A percentile compares a stretch with the other conserved stretches of the same genome.
phyloP scores from a whole-genome alignment of 2,888 invertebrate species.

The Holacanthella duospinosa region DNA sequence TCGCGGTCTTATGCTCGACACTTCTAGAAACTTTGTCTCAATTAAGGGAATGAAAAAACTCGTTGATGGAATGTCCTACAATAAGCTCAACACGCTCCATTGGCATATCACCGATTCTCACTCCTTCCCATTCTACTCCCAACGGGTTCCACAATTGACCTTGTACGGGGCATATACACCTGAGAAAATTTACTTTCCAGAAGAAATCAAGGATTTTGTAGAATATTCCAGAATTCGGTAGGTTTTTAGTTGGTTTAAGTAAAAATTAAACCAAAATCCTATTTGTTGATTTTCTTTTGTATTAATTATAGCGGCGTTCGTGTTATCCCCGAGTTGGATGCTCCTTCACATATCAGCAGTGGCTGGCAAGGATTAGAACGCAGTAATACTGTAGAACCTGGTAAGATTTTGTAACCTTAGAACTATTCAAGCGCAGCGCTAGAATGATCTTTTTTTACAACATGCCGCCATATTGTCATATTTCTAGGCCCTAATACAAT shows the following conservation, averaged over 20 bases:
- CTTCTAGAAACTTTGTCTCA: conserved; percentile 73
- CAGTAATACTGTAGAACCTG: conserved; percentile 36
- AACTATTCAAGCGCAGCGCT: no score
- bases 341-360: conserved; percentile 79
- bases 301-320: conserved; percentile 60
- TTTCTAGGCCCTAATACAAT: conserved; percentile 35
- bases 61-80: conserved; percentile 78
- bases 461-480: no score
- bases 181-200: conserved; percentile 48
- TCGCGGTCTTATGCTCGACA: conserved; percentile 80
- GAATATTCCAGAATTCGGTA: conserved; percentile 42
- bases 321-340: conserved; percentile 83
- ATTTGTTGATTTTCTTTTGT: conserved; percentile 27
- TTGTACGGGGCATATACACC: conserved; percentile 69
- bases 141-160: conserved; percentile 58
- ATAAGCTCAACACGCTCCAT: conserved; percentile 86
- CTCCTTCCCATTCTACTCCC: conserved; percentile 78
- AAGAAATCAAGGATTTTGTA: conserved; percentile 39
- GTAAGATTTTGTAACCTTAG: no score
- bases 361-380: conserved; percentile 56
- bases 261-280: not conserved
- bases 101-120: conserved; percentile 92
- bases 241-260: conserved; percentile 39
- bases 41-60: conserved; percentile 56
- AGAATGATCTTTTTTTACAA: no score